These are phyloP conservation scores for Choloepus didactylus DNA, from an alignment of 2,797 vertebrate species.

Conservation along the genomic window DNA sequence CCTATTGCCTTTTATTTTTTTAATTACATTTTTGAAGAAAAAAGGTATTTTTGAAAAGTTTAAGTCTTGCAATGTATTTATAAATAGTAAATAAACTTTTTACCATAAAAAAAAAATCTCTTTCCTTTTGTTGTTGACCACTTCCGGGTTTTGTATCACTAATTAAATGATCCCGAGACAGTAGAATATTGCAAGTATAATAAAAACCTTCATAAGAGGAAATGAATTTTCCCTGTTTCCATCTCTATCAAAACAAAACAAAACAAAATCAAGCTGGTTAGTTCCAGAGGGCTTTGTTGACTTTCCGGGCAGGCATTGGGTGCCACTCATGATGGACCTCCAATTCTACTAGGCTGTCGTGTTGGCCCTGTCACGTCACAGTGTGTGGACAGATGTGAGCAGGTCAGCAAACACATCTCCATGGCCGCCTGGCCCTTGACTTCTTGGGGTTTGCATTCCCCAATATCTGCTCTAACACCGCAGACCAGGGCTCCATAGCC, in stretches of 20 bases:
- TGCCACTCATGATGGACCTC: no score
- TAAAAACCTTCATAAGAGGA: background rate
- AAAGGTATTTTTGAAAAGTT: slow-evolving; percentile 80
- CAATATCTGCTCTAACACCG: no score
- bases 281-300: background rate
- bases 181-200: no score
- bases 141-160: background rate
- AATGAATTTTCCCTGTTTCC: background rate
- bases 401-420: background rate
- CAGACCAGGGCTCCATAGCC: background rate
- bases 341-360: no score
- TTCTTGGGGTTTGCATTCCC: accelerated
- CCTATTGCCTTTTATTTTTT: slow-evolving; percentile 80
- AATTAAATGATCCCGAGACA: background rate
- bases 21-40: slow-evolving; percentile 48
- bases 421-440: background rate
- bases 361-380: background rate
- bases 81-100: slow-evolving; percentile 80
- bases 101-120: slow-evolving; percentile 45
- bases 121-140: background rate
- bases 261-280: background rate
- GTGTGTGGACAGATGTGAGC: background rate
- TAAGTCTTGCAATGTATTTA: slow-evolving; percentile 75
- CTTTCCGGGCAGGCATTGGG: accelerated
- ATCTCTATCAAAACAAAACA: background rate